Percentiles rank a stretch among this genome's conserved stretches.
Conservation (phyloP, 2,113 vertebrate genomes). For the Gasterosteus nipponicus region DNA sequence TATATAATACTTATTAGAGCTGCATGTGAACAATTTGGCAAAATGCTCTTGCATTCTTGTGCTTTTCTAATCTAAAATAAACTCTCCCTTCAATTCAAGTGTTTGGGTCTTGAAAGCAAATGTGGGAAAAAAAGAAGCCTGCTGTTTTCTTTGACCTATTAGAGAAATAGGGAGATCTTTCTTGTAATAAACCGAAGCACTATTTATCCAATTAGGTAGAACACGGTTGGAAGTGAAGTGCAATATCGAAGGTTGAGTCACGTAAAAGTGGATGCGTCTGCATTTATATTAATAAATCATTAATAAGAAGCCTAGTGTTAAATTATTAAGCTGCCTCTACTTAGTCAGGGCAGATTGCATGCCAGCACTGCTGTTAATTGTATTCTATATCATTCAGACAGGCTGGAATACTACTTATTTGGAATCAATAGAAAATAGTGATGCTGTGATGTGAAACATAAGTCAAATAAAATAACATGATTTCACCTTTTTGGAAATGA, state of each 20-base stretch:
- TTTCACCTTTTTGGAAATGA: neutral
- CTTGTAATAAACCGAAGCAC: slow-evolving; percentile 29
- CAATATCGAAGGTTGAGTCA: slow-evolving; percentile 48
- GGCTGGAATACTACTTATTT: slow-evolving; percentile 4
- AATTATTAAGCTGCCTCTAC: slow-evolving; percentile 60
- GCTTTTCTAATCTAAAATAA: neutral
- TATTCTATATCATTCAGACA: slow-evolving; percentile 49
- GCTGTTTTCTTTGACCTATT: neutral
- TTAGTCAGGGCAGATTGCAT: slow-evolving; percentile 30
- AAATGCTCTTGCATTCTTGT: neutral
- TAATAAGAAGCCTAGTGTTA: slow-evolving; percentile 49
- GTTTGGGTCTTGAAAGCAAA: neutral
- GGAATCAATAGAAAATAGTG: neutral
- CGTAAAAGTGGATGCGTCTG: slow-evolving; percentile 23
- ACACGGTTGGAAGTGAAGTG: slow-evolving; percentile 49
- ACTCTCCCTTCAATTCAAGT: neutral
- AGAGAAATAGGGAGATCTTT: slow-evolving; percentile 40
- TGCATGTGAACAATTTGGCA: neutral
- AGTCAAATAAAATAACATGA: too few relatives aligned
- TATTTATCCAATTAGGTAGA: slow-evolving; percentile 56
- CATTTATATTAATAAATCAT: slow-evolving; percentile 60
- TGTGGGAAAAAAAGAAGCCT: neutral
- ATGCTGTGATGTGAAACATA: neutral
- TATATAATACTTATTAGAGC: neutral
- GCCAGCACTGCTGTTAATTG: slow-evolving; percentile 45